Evolutionary conservation across 2,113 vertebrate species (phyloP).

Genomic region (Guaruba guarouba): DNA sequence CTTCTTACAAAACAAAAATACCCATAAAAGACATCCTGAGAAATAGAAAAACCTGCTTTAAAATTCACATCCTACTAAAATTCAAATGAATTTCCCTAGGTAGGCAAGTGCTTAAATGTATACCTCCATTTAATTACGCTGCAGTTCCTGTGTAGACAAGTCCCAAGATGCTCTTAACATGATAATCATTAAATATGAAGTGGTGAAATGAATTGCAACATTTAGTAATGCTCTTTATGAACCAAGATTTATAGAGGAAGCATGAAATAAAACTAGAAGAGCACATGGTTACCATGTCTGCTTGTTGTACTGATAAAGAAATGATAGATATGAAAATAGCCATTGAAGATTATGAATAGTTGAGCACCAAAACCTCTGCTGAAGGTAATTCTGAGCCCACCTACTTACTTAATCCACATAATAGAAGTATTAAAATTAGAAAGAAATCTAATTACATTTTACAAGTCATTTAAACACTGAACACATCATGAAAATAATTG

Average conservation of each 20-base stretch:
- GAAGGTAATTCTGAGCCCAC: neutral
- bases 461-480: neutral
- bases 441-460: neutral
- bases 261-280: neutral
- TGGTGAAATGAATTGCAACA: conserved; percentile 25
- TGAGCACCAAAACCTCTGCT: neutral
- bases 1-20: neutral
- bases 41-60: neutral
- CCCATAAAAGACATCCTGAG: neutral
- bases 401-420: neutral
- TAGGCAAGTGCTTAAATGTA: neutral
- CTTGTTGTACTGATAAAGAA: neutral
- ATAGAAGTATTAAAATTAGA: neutral
- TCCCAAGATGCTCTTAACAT: conserved; percentile 9
- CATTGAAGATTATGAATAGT: neutral
- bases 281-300: neutral
- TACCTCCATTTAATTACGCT: neutral
- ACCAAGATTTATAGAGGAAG: conserved; percentile 13
- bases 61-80: neutral
- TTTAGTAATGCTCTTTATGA: neutral
- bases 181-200: conserved; percentile 16
- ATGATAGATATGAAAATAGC: neutral
- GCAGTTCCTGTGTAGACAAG: conserved; percentile 5
- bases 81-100: neutral
- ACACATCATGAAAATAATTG: neutral